Evolutionary conservation across 1,140 invertebrate genomes (phyloP), one percentile per base, ranked within the genome.

Genomic region (Lerema accius): DNA sequence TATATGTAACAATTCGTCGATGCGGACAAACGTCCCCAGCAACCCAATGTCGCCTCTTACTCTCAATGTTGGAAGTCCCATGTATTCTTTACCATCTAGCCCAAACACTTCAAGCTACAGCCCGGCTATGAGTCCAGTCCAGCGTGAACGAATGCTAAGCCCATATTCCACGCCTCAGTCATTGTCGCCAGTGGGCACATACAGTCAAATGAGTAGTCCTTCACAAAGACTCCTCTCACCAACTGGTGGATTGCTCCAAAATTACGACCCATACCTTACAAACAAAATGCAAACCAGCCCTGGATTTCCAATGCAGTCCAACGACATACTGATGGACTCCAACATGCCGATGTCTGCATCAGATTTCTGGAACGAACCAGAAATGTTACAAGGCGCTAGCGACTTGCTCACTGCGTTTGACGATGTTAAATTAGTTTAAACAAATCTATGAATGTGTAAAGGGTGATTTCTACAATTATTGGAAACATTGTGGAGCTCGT

Each of bases 201-300:
- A 76, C 59, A 73, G 63, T 14, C 82, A 86, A 61, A 71, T 78
- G 50, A 85, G 82, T 46, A 88, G 84, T 32, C 85, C 85, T 4
- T 70, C 64, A 4, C 80, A 65, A 37, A 81, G 69, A 40, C 51
- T 86, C 9, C 35, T 84, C 10, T 85, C 87, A 1, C 84, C 84
- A 0, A 67, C 65, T 11, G 75, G 76, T 0, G 51, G 51, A 9
- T 65, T 82, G 10, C 65, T 89, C 7, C 78, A 84, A 19, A 79
- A 80, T 11, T 78, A 77, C 58, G 87, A 90, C 60, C 87, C 87
- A 0, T 90, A 89, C 53, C 55, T 90, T 0, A 76, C 72, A 0
- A 83, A 78, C 43, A 88, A 87, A 59, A 85, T 89, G 80, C 84
- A 84, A 42, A 56, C 78, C 0, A 90, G 87, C 66, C 87, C 87